Base-by-base conservation (phyloP, 2,113 vertebrate genomes). In the Psilopsiagon aymara region DNA sequence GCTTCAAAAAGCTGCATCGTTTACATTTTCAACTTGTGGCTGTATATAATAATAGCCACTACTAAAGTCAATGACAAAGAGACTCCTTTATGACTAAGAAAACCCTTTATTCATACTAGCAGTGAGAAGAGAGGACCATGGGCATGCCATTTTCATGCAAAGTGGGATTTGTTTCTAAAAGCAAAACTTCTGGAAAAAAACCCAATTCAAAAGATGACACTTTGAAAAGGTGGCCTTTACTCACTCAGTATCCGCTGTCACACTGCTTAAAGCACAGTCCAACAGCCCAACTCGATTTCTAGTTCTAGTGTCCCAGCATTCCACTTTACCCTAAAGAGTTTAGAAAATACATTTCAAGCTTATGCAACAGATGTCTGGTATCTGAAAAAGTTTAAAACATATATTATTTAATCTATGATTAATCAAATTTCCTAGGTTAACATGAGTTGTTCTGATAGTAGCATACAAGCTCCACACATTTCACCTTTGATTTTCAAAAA, bases 271-370 rank as follows among this genome's bases (percentile, higher is more conserved):
- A 3, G 99, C 99, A 6, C 99, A 99, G 95, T 99, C 99, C 95
- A 99, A 94, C 19, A 98, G 28, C 24, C 99, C 99, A 43, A 99
- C 99, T 60, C 99, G 97, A 67, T 77, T 98, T 79, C 99, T 97
- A 12, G 98, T 98, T 55, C 99, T 98, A 23, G 99, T 99, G 93
- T 99, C 99, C 99, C 99, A 99, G 98, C 99, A 99, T 90, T 99
- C 99, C 24, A 99, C 99, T 81, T 98, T 98, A 18, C 99, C 99
- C 99, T 99, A 77, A 43, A 66, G 7, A 94, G 24, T 53, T 86
- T 52, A 97, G 63, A 92, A 82, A 93, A 84, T 6, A 73, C 1
- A 10, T 82, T 62, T 90, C 31, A 93, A 69, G 21, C n/a, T 66
- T 49, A 92, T 35, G 41, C 35, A 86, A 84, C 49, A 66, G 46